Base-by-base conservation (phyloP, 2,888 invertebrate species). In the Pammene fasciana region DNA sequence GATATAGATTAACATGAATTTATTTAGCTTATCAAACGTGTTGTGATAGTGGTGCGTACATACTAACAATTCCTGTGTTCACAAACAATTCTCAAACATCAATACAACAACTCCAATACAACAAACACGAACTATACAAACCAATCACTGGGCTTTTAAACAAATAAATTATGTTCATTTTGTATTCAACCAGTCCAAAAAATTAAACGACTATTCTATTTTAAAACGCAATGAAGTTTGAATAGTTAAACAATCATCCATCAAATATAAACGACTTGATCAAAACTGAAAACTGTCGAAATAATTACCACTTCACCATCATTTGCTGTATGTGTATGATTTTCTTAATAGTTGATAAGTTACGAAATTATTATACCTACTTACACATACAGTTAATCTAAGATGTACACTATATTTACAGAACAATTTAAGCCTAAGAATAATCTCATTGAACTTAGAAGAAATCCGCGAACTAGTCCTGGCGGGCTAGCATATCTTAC, bases 381-480 rank as follows among this genome's bases (percentile, higher is more conserved):
- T 80, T 84, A 81, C 78, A 73, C 83, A 84, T 82, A 81, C 65
- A 81, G 77, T 84, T 85, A 85, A 79, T 79, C 82, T 87, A 86
- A 78, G 74, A 77, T 78, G 80, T 84, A 86, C 80, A 85, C 87
- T 88, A 76, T 90, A 90, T 91, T 78, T 90, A 90, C 90, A 90
- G 75, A 86, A 86, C 81, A 78, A 62, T 76, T 84, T 86, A 88
- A 74, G 81, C 78, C 85, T 89, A 89, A 76, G 78, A 86, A 89
- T 91, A 92, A 92, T 92, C 92, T 92, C 92, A 91, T 86, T 88
- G 82, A 87, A 86, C 83, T 75, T 87, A 86, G 82, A 85, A 85
- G 73, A 68, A 73, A 82, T 78, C 78, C 78, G 75, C 72, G 78
- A 78, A 79, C 81, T 45, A 38, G 48, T n/a, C n/a, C n/a, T n/a